Evolutionary conservation across 2,888 invertebrate species (phyloP), one percentile per base, ranked within the genome.

Genomic region (Drosophila anceps): DNA sequence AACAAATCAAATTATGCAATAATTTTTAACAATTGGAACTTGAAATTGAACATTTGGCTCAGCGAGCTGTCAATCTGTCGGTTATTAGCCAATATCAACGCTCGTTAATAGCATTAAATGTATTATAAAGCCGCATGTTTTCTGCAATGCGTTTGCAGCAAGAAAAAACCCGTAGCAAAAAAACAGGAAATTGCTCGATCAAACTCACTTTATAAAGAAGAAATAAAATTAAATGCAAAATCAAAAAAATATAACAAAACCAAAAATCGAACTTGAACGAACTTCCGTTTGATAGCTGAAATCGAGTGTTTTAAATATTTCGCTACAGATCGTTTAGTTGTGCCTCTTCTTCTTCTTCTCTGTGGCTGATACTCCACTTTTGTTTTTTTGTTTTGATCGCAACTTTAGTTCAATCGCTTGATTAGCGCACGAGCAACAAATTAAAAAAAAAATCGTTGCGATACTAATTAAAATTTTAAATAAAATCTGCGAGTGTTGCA

Each of bases 201-300:
- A 35, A 53, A 35, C 37, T n/a, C n/a, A n/a, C n/a, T 48, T 48
- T 27, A 48, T 31, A 29, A 37, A 0, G n/a, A 10, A 53, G 1
- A 27, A 27, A 54, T 39, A 7, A 53, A 53, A 5, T 53, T 69
- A 50, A 29, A 48, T 18, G 29, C 12, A n/a, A 18, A 48, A 29
- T 48, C 12, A 29, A 29, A 54, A 58, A 68, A 64, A n/a, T n/a
- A n/a, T 24, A 39, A n/a, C 44, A 58, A 61, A 66, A 57, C 55
- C 41, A 66, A 44, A 76, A 74, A 39, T 48, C 43, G 53, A 83
- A 69, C 66, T 76, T 81, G 55, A 24, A 44, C 62, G 80, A n/a
- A n/a, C 87, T 83, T 83, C 83, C 83, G 89, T 86, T 83, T 83
- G 77, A 84, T 84, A 72, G 72, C 79, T 39, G 24, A 15, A 67